Conservation (phyloP, 1,140 invertebrate species). For the Mercenaria mercenaria region DNA sequence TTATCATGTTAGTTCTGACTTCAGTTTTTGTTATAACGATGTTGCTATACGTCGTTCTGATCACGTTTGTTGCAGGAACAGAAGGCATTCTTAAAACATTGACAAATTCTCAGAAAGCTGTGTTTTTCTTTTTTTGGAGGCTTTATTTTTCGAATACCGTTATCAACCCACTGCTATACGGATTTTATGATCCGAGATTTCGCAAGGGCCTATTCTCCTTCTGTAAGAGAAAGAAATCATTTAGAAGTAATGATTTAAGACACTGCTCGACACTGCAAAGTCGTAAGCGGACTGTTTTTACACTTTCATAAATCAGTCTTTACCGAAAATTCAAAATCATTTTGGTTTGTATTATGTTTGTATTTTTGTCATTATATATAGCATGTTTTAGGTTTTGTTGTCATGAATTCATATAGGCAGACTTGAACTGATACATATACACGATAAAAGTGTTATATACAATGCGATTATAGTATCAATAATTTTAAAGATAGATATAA, state of each 20-base stretch:
- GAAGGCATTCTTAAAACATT: conserved; percentile 17
- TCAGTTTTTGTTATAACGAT: conserved; percentile 42
- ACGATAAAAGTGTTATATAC: too few relatives aligned
- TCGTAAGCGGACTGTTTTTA: background rate
- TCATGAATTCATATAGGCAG: too few relatives aligned
- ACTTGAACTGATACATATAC: too few relatives aligned
- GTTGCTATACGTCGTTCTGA: conserved; percentile 19
- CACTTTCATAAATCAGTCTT: background rate
- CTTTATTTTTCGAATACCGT: conserved; percentile 51
- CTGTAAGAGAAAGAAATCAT: background rate
- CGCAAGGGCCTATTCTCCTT: background rate
- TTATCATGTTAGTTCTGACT: conserved; percentile 53
- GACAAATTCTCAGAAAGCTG: conserved; percentile 39
- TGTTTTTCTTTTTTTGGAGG: conserved; percentile 60
- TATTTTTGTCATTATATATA: too few relatives aligned
- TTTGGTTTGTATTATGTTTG: too few relatives aligned
- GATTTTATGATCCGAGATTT: conserved; percentile 50
- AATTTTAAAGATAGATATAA: too few relatives aligned
- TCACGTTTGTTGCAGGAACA: conserved; percentile 29
- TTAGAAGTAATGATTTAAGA: background rate
- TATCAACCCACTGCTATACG: conserved; percentile 52
- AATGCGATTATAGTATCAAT: too few relatives aligned
- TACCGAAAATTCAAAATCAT: too few relatives aligned
- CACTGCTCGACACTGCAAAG: background rate
- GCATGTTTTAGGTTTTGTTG: too few relatives aligned